A percentile compares a stretch with the other conserved stretches of the same genome.
Evolutionary conservation across 2,797 vertebrate species (phyloP).

Genomic region (Picus viridis): DNA sequence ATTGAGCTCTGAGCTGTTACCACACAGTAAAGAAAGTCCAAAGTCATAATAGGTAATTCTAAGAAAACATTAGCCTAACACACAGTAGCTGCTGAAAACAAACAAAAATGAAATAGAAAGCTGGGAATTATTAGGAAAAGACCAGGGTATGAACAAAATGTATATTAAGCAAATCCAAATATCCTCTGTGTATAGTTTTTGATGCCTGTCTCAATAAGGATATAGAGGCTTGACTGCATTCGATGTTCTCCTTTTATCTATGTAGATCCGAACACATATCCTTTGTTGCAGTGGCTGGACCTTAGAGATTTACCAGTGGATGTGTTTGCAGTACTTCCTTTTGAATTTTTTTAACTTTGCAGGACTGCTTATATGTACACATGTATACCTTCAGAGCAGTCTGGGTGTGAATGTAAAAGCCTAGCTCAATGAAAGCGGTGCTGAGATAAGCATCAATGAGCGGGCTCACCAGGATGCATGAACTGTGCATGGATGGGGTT

Average conservation of each 20-base stretch:
- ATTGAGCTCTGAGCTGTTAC: constrained; percentile 29
- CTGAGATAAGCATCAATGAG: constrained; percentile 41
- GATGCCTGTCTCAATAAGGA: background rate
- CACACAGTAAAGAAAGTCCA: constrained; percentile 22
- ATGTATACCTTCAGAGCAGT: constrained; percentile 13
- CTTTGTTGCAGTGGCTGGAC: background rate
- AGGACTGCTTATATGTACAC: background rate
- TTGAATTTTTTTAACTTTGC: background rate
- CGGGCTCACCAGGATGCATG: constrained; percentile 43
- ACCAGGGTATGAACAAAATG: background rate
- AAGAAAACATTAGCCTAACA: constrained; percentile 11
- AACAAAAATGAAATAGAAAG: background rate
- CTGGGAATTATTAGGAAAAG: background rate
- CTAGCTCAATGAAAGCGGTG: constrained; percentile 14
- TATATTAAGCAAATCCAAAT: background rate
- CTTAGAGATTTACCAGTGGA: background rate
- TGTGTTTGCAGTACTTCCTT: background rate
- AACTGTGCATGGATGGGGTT: constrained; percentile 40
- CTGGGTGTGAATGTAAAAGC: constrained; percentile 46
- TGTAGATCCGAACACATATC: background rate
- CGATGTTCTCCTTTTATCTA: background rate
- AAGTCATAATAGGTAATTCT: constrained; percentile 32
- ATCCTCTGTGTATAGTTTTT: background rate
- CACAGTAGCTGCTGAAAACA: constrained; percentile 12
- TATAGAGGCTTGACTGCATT: background rate